Evolutionary conservation across 2,113 vertebrate genomes (phyloP).

Genomic region (Epinephelus cyanopodus): DNA sequence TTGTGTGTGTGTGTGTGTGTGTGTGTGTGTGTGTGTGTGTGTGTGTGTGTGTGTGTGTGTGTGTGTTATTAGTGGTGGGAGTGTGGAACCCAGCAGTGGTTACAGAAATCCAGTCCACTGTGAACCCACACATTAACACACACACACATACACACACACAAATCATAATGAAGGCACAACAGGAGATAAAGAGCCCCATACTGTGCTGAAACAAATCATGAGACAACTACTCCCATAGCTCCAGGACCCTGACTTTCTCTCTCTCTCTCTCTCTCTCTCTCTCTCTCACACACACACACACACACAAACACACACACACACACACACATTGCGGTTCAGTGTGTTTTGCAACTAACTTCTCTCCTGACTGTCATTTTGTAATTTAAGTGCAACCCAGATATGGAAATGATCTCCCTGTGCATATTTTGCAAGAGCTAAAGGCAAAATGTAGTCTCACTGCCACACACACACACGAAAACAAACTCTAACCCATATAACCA

Average conservation of each 20-base stretch:
- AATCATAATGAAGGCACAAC: conserved; percentile 9
- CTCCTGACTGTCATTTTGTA: conserved; percentile 34
- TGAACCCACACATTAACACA: background rate
- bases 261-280: background rate
- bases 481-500: conserved; percentile 15
- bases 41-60: background rate
- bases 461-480: conserved; percentile 8
- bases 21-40: background rate
- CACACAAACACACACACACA: background rate
- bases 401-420: conserved; percentile 20
- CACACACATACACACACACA: background rate
- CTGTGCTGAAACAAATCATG: conserved; percentile 40
- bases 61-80: background rate
- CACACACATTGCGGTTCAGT: conserved; percentile 5
- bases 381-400: conserved; percentile 37
- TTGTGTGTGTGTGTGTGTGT: background rate
- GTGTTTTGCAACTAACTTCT: conserved; percentile 45
- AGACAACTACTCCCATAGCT: background rate
- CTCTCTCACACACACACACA: background rate
- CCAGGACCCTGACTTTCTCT: background rate
- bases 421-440: conserved; percentile 42
- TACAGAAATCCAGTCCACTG: background rate
- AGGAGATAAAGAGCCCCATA: conserved; percentile 1
- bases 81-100: background rate
- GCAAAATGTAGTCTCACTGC: conserved; percentile 11